These are phyloP conservation scores for Malthinus flaveolus DNA, from an alignment of 2,888 invertebrate species.

Conservation along the genomic window DNA sequence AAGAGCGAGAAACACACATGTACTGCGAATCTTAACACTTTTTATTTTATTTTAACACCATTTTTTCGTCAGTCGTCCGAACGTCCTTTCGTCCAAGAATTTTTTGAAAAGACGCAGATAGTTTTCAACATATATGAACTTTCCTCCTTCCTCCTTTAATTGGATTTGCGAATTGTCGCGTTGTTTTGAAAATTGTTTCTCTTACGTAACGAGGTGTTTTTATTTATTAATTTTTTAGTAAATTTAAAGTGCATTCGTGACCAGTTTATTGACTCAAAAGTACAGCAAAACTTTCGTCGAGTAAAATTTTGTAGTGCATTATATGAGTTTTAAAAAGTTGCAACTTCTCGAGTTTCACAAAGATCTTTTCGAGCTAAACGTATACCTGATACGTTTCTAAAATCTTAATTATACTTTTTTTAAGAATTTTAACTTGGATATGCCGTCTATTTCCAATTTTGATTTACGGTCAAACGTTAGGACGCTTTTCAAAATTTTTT, in stretches of 20 bases:
- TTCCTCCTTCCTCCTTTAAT: neutral
- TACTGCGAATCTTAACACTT: slow-evolving; percentile 26
- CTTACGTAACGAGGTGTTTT: neutral
- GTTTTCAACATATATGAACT: neutral
- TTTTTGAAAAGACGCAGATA: neutral
- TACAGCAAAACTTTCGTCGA: slow-evolving; percentile 15
- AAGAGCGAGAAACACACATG: slow-evolving; percentile 34
- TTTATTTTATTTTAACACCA: neutral
- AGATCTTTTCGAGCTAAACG: slow-evolving; percentile 13
- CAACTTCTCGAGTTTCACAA: slow-evolving; percentile 14
- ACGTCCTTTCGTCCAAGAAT: neutral
- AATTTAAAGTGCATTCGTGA: slow-evolving; percentile 17
- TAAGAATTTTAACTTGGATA: neutral
- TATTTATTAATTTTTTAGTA: slow-evolving; percentile 7
- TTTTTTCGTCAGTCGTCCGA: too few species aligned
- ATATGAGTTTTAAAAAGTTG: slow-evolving; percentile 20
- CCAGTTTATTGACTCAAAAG: slow-evolving; percentile 14
- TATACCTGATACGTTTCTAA: slow-evolving; percentile 23
- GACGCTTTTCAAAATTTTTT: neutral
- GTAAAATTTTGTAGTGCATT: slow-evolving; percentile 24
- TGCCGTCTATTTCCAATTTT: neutral
- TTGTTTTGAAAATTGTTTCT: neutral
- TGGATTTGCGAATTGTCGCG: neutral
- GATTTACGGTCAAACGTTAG: slow-evolving; percentile 1
- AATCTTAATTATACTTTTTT: slow-evolving; percentile 17